A percentile compares a stretch with the other conserved stretches of the same genome.
Conservation (phyloP, 2,888 invertebrate genomes). For the Agapostemon virescens region DNA sequence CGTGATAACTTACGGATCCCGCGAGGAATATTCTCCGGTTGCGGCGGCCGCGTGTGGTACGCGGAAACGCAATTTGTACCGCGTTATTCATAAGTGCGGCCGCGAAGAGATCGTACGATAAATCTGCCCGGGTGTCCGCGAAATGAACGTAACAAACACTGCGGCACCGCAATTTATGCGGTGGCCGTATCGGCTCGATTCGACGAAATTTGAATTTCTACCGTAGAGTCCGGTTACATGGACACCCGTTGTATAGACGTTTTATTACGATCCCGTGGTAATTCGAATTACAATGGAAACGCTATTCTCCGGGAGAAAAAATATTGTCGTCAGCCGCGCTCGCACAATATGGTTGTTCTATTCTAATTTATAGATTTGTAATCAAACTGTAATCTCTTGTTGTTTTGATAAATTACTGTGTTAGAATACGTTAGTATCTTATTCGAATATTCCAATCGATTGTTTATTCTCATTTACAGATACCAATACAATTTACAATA, state of each 20-base stretch:
- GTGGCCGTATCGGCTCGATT: background rate
- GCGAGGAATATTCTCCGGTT: slow-evolving; percentile 13
- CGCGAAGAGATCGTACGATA: slow-evolving; percentile 10
- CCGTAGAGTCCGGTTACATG: background rate
- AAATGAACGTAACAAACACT: slow-evolving; percentile 22
- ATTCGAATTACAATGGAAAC: background rate
- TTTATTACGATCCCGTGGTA: background rate
- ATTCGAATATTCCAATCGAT: too few species aligned
- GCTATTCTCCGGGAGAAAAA: too few species aligned
- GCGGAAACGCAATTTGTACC: slow-evolving; percentile 19
- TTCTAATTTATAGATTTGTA: too few species aligned
- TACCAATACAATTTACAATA: too few species aligned
- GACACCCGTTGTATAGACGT: background rate
- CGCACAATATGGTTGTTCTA: too few species aligned
- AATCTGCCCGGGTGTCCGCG: slow-evolving; percentile 1
- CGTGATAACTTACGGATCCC: background rate
- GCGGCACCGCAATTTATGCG: slow-evolving; percentile 1
- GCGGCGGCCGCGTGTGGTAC: background rate
- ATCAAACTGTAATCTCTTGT: too few species aligned
- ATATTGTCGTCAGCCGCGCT: too few species aligned
- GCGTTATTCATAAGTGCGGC: slow-evolving; percentile 26
- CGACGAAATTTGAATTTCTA: background rate
- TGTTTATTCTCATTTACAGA: too few species aligned
- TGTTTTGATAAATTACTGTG: too few species aligned
- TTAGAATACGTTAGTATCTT: too few species aligned